Conservation (phyloP, 2,797 vertebrate genomes). For the Epinephelus malabaricus region DNA sequence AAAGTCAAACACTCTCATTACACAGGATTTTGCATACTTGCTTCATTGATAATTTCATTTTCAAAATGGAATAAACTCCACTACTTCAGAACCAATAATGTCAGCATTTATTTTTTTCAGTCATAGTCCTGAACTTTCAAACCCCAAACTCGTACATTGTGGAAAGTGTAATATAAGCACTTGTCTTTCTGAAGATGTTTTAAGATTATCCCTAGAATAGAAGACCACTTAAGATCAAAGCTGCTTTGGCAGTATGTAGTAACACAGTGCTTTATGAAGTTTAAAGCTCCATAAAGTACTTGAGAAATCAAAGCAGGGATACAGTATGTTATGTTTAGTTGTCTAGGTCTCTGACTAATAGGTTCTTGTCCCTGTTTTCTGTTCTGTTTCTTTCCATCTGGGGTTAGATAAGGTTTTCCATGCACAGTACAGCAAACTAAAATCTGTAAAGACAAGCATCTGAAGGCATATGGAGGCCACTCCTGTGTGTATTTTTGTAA, state of each 20-base stretch:
- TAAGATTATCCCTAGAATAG: not conserved
- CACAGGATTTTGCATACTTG: not conserved
- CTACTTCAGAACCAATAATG: not conserved
- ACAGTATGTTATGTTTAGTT: not conserved
- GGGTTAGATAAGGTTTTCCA: not conserved
- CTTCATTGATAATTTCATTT: not conserved
- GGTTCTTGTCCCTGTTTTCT: not conserved
- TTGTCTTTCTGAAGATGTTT: not conserved
- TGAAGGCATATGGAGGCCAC: not conserved
- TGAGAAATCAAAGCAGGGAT: conserved; percentile 5
- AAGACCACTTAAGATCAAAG: conserved; percentile 28
- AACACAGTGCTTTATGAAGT: not conserved
- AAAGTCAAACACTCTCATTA: not conserved
- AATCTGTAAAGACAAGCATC: not conserved
- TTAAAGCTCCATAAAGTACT: conserved; percentile 1
- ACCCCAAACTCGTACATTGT: not conserved
- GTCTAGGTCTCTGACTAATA: not conserved
- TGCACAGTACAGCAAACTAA: not conserved
- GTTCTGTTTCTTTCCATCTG: not conserved
- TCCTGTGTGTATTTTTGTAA: not conserved
- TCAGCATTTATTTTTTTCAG: not conserved
- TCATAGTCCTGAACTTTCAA: not conserved
- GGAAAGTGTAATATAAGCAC: conserved; percentile 19
- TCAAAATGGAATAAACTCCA: not conserved
- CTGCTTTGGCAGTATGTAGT: conserved; percentile 21